These are phyloP conservation scores for Hemibagrus wyckioides DNA, from an alignment of 2,113 vertebrate species.

Conservation along the genomic window DNA sequence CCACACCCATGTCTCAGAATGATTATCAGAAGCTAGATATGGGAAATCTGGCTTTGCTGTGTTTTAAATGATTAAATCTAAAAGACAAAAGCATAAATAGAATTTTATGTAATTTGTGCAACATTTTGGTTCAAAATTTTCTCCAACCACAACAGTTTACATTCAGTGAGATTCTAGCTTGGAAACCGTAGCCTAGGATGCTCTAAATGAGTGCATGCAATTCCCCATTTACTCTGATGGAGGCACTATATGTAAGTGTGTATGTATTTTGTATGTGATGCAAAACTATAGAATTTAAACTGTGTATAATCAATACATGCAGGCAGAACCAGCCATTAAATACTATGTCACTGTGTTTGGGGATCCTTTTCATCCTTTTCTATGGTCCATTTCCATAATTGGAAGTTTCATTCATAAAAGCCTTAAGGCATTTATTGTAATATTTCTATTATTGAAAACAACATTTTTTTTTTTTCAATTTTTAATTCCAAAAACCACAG, in stretches of 20 bases:
- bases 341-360: background rate
- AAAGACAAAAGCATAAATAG: background rate
- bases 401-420: background rate
- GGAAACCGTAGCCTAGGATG: slow-evolving; percentile 60
- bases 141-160: background rate
- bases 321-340: background rate
- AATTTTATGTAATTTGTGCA: background rate
- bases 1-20: background rate
- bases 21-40: background rate
- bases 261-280: background rate
- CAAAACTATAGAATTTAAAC: background rate
- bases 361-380: background rate
- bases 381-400: slow-evolving; percentile 9
- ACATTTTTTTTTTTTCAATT: background rate
- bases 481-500: background rate
- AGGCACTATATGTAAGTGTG: slow-evolving; percentile 33
- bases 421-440: background rate
- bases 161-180: slow-evolving; percentile 26
- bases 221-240: slow-evolving; percentile 58
- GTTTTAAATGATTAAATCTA: background rate
- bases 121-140: background rate
- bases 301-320: background rate
- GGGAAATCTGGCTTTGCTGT: background rate
- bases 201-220: slow-evolving; percentile 56
- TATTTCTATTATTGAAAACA: slow-evolving; percentile 10